phyloP scores from a whole-genome alignment of 1,140 invertebrate species.

The Nebria ingens region DNA sequence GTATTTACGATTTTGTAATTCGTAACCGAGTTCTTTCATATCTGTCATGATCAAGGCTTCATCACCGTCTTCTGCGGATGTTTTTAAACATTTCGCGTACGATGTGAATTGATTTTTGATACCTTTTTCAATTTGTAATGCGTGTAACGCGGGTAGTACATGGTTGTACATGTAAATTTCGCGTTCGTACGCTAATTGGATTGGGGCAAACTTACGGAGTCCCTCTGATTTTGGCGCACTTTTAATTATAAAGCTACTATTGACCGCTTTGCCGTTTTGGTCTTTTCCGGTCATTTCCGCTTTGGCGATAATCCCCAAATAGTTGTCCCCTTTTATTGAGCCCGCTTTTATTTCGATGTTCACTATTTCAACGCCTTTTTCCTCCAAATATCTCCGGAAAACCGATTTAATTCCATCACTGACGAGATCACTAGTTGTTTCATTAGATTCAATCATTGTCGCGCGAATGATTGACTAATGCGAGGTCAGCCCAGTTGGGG shows the following conservation, averaged over 20 bases:
- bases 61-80: conserved; percentile 20
- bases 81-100: conserved; percentile 29
- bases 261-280: neutral
- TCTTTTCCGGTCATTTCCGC: conserved; percentile 1
- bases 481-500: no score
- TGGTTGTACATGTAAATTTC: conserved; percentile 10
- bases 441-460: neutral
- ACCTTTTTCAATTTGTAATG: conserved; percentile 9
- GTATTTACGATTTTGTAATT: conserved; percentile 33
- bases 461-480: no score
- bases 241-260: conserved; percentile 11
- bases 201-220: neutral
- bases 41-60: conserved; percentile 42
- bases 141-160: conserved; percentile 1
- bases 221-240: conserved; percentile 11
- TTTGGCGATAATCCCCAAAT: conserved; percentile 10
- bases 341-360: conserved; percentile 8
- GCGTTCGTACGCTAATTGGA: neutral
- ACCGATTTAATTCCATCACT: neutral
- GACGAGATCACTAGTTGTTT: neutral
- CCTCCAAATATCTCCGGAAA: neutral
- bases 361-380: neutral
- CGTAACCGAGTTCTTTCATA: conserved; percentile 29
- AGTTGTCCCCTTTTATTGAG: conserved; percentile 11
- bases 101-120: conserved; percentile 22